phyloP scores from a whole-genome alignment of 1,140 invertebrate species.

The Magallana gigas region DNA sequence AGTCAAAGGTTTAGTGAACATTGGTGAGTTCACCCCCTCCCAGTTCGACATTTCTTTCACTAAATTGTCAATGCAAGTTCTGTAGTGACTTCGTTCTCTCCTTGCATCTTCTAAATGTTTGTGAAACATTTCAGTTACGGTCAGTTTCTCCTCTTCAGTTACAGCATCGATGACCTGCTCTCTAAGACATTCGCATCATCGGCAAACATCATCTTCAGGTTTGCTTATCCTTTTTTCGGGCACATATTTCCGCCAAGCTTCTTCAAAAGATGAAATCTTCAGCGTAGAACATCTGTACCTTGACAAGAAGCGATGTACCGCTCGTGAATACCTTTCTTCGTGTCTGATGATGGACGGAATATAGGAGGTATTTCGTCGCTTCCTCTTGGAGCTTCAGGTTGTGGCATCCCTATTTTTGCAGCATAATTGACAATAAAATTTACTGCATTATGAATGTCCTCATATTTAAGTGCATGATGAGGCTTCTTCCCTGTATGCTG shows the following conservation, averaged over 20 bases:
- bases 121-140: neutral
- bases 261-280: neutral
- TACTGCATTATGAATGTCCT: no score
- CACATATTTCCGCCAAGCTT: neutral
- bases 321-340: neutral
- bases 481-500: no score
- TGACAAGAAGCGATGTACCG: neutral
- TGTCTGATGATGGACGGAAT: neutral
- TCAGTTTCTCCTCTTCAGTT: neutral
- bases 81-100: neutral
- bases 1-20: neutral
- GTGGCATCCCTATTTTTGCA: no score
- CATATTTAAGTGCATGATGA: no score
- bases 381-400: no score
- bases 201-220: neutral
- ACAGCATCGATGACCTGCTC: neutral
- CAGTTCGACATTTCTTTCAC: neutral
- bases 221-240: neutral
- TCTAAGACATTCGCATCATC: neutral
- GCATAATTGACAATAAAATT: no score
- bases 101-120: neutral
- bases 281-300: neutral
- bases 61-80: neutral
- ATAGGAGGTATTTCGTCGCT: neutral
- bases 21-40: neutral